Base-by-base conservation (phyloP, 1,140 invertebrate genomes). In the Brachionus rubens region DNA sequence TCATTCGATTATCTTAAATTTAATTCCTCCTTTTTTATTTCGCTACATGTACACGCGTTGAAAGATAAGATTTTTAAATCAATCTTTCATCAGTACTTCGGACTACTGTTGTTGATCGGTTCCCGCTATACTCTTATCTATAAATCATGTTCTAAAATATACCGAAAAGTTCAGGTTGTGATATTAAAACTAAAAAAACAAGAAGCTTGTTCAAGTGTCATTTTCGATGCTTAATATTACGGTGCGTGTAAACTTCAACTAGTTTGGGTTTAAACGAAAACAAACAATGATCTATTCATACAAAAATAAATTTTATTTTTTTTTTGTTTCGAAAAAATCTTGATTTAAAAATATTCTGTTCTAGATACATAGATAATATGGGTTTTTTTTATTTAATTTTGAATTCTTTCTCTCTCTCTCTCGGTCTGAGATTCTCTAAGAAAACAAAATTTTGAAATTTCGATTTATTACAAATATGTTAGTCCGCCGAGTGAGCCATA, bases 361-460 rank as follows among this genome's bases (percentile, higher is more conserved):
- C 59, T 65, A 65, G 59, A 65, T 65, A 65, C 59, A 65, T 65
- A 65, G 59, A 65, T 65, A 65, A 65, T 43, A n/a, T 43, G 12
- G 1, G 21, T 43, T 43, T 43, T 43, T 40, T 24, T 24, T 24
- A 43, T 43, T 65, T 65, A 41, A 43, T 41, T 28, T 43, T 24
- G 3, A 41, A 24, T 43, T 28, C 1, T 30, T 65, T 65, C 19
- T 43, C n/a, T n/a, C n/a, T n/a, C n/a, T n/a, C n/a, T n/a, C n/a
- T n/a, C n/a, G n/a, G 33, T 33, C 56, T 62, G 30, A 62, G 56
- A 62, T 62, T 36, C n/a, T 62, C 36, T 28, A 30, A n/a, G n/a
- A n/a, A n/a, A n/a, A n/a, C n/a, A n/a, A n/a, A n/a, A n/a, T n/a
- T n/a, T n/a, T n/a, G n/a, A n/a, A n/a, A n/a, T n/a, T n/a, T n/a